Conservation (phyloP, 2,797 vertebrate genomes). For the Fistularia commersonii region DNA sequence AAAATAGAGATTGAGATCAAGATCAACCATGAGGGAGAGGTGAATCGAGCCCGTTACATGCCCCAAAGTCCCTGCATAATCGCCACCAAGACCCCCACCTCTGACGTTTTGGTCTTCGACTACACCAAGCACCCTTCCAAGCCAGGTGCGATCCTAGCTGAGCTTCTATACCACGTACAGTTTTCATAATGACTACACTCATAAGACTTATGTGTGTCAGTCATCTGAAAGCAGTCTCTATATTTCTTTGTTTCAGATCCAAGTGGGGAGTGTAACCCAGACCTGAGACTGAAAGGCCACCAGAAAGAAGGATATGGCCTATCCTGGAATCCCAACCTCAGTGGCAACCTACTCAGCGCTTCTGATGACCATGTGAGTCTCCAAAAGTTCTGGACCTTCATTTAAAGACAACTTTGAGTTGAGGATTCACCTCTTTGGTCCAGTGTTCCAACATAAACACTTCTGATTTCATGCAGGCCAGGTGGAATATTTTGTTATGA, state of each 20-base stretch:
- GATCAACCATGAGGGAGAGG: conserved; percentile 97
- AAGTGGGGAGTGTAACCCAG: conserved; percentile 95
- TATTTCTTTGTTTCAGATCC: conserved; percentile 76
- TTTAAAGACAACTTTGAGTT: no score
- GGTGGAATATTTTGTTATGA: no score
- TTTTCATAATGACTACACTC: background rate
- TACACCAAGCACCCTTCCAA: conserved; percentile 98
- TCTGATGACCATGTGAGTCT: conserved; percentile 93
- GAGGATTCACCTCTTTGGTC: no score
- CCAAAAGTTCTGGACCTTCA: no score
- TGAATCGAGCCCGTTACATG: conserved; percentile 97
- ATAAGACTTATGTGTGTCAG: background rate
- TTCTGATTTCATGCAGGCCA: no score
- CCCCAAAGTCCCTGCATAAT: conserved; percentile 98
- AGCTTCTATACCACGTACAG: no score
- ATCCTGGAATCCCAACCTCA: conserved; percentile 98
- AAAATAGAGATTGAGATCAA: conserved; percentile 99
- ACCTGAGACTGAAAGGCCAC: conserved; percentile 91
- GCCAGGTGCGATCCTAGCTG: conserved; percentile 75
- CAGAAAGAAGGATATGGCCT: conserved; percentile 98
- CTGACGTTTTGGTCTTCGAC: conserved; percentile 95
- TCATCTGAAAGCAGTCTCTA: background rate
- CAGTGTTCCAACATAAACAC: no score
- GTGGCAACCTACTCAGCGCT: conserved; percentile 92
- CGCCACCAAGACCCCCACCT: conserved; percentile 95